Conservation (phyloP, 1,140 invertebrate species). For the Magallana gigas region DNA sequence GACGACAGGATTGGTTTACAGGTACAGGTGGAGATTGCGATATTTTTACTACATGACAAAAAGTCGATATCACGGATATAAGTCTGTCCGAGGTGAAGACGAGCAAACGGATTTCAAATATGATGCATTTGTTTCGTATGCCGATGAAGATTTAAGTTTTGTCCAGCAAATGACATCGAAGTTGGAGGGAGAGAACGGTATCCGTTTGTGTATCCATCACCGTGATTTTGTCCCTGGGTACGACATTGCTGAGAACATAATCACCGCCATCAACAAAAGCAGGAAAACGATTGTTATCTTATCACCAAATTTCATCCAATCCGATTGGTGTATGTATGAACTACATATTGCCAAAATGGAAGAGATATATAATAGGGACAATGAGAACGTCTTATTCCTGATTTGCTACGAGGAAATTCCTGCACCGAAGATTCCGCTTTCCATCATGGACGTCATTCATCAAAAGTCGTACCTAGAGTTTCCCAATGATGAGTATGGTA, state of each 20-base stretch:
- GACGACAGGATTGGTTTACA: background rate
- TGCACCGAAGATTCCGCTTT: conserved; percentile 48
- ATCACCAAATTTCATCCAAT: conserved; percentile 83
- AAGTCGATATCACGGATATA: background rate
- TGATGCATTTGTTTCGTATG: conserved; percentile 69
- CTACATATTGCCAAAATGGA: conserved; percentile 79
- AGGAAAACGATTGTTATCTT: conserved; percentile 84
- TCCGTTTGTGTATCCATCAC: conserved; percentile 65
- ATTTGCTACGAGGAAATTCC: conserved; percentile 59
- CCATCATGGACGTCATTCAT: conserved; percentile 59
- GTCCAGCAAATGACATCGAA: conserved; percentile 50
- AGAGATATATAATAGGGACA: conserved; percentile 50
- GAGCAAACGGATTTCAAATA: conserved; percentile 13
- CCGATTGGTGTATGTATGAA: conserved; percentile 86
- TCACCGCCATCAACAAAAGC: conserved; percentile 82
- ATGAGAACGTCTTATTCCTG: conserved; percentile 59
- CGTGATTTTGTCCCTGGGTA: conserved; percentile 67
- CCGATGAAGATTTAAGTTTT: conserved; percentile 61
- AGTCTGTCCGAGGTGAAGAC: background rate
- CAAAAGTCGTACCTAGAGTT: conserved; percentile 62
- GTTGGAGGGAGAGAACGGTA: conserved; percentile 51
- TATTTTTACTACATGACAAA: conserved; percentile 19
- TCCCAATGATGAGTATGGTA: conserved; percentile 48
- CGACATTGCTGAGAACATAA: conserved; percentile 83
- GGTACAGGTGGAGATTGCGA: conserved; percentile 9